Evolutionary conservation across 2,888 invertebrate species (phyloP), one percentile per base, ranked within the genome.

Genomic region (Andrena bucephala): DNA sequence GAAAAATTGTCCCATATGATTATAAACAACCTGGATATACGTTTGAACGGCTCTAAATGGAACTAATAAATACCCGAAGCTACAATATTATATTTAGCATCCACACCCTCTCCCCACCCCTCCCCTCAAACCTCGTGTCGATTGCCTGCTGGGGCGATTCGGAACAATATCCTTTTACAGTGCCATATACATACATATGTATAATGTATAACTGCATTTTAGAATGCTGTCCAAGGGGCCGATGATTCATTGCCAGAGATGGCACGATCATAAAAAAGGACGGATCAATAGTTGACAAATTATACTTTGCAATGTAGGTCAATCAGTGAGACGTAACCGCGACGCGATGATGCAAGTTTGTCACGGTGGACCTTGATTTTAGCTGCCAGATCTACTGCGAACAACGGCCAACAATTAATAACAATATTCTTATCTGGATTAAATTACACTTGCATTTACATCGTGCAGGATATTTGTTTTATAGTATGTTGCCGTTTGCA

Each of bases 231-330:
- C 52, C 83, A 78, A 66, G 63, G 36, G 60, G 59, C n/a, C 50
- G 68, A 69, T 83, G 84, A 75, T 67, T 84, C 78, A 78, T n/a
- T 62, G 75, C 7, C 59, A 63, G 62, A 31, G 62, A 24, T 67
- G 74, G 60, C 50, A 77, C 60, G 73, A 83, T 83, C 72, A 50
- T 31, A 69, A 77, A 65, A 50, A 60, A 82, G 69, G 63, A 54
- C 66, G 54, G 70, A 82, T 85, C 83, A 74, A 88, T 87, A 81
- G 75, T 83, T 84, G 77, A 85, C 73, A 82, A 85, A 88, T 86
- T 86, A 76, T 74, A 54, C 65, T 80, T 50, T 74, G 74, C 69
- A 65, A 89, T 84, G 81, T 84, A 82, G 86, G 84, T 84, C 84
- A 75, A 86, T 81, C 73, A 74, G 48, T 67, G 80, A 76, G 69